These are phyloP conservation scores for Ranitomeya imitator DNA, from an alignment of 2,113 vertebrate genomes.

Conservation along the genomic window DNA sequence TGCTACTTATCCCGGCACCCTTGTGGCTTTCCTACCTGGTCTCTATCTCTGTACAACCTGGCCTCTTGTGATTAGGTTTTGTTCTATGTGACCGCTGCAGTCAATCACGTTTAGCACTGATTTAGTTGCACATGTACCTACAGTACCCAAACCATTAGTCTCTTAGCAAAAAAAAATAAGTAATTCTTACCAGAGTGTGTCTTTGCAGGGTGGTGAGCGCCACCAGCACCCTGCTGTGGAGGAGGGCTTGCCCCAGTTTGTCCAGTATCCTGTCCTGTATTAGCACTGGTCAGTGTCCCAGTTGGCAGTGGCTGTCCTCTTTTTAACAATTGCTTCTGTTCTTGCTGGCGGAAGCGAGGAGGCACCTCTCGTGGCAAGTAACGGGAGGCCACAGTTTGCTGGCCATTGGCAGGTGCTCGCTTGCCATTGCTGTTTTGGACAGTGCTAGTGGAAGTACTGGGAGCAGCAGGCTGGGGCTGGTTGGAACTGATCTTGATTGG, in stretches of 20 bases:
- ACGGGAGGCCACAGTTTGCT: conserved; percentile 83
- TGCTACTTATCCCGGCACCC: too few relatives aligned
- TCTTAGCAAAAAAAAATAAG: background rate
- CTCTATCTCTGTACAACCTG: too few relatives aligned
- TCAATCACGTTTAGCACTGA: background rate
- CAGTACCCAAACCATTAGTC: background rate
- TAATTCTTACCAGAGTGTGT: conserved; percentile 79
- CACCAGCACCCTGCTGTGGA: conserved; percentile 69
- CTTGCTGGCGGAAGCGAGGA: conserved; percentile 96
- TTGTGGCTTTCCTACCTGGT: too few relatives aligned
- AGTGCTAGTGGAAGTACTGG: conserved; percentile 84
- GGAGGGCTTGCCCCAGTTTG: conserved; percentile 74
- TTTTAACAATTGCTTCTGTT: conserved; percentile 97
- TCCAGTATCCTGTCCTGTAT: conserved; percentile 71
- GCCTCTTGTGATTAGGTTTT: too few relatives aligned
- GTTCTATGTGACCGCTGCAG: too few relatives aligned
- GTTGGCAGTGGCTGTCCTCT: conserved; percentile 91
- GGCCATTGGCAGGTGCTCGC: conserved; percentile 78
- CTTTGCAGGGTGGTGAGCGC: conserved; percentile 77
- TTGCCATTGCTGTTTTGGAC: conserved; percentile 91
- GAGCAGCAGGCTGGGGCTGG: conserved; percentile 86
- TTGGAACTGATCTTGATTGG: conserved; percentile 89
- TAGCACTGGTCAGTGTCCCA: conserved; percentile 75
- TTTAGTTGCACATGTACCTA: background rate
- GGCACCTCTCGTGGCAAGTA: conserved; percentile 96